Evolutionary conservation across 2,888 invertebrate species (phyloP), one percentile per base, ranked within the genome.

Genomic region (Spodoptera littoralis): DNA sequence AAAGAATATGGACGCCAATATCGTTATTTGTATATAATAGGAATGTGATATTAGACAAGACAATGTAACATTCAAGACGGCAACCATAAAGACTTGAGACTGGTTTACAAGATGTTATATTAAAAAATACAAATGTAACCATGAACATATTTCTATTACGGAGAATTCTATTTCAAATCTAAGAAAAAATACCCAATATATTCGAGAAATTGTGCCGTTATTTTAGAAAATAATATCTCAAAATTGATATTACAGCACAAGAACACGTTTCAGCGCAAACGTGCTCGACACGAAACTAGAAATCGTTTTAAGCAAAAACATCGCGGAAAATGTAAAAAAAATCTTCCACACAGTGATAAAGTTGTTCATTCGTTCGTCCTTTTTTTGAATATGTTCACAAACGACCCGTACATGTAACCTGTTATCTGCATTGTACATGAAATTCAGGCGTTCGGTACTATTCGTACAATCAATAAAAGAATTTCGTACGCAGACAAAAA

Each of bases 331-430:
- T 51, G 51, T 42, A 30, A 48, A 27, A 53, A 58, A 56, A 58
- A 54, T 22, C 11, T 45, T 22, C 45, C n/a, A 49, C 60, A 47
- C 47, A 56, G 70, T 74, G 75, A 77, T 76, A 67, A 73, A 80
- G 41, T 70, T 73, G 64, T 74, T 59, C 27, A 27, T 3, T 27
- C 52, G 48, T 48, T 56, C 65, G 70, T 73, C 77, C 67, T 60
- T 80, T 80, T 83, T 80, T 61, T 62, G 70, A 70, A 76, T 62
- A 65, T 74, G 67, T 70, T 77, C 74, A 75, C 72, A 76, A 77
- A 73, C 73, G 65, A 68, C 65, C 68, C 70, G 56, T 61, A 73
- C 57, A 41, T 56, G 62, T 51, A 30, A 41, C 47, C 6, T 12
- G 27, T 44, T 59, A 70, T 70, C 49, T 49, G 46, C 36, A 54